These are phyloP conservation scores for Ellobium chinense DNA, from an alignment of 2,888 invertebrate genomes.

Conservation along the genomic window DNA sequence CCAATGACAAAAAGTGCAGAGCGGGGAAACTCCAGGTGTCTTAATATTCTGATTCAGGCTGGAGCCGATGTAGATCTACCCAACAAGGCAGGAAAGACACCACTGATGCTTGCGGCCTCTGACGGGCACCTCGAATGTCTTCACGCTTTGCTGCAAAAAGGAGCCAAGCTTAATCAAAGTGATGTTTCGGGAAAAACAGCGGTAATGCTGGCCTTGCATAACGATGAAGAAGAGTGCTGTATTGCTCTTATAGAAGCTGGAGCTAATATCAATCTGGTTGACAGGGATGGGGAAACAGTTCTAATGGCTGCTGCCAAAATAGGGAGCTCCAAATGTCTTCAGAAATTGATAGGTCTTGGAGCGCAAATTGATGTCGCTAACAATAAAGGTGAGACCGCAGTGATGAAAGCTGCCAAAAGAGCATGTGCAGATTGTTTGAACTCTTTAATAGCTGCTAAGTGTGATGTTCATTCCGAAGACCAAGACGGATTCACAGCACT, in stretches of 20 bases:
- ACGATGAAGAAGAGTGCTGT: background rate
- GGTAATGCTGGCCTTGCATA: background rate
- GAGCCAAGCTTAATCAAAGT: background rate
- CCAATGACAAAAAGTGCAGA: background rate
- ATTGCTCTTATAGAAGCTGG: constrained; percentile 55
- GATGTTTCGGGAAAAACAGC: background rate
- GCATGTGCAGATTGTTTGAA: background rate
- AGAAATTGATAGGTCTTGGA: too few species aligned
- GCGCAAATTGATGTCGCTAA: too few species aligned
- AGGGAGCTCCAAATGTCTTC: constrained; percentile 81
- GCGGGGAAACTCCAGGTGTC: background rate
- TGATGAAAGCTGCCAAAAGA: background rate
- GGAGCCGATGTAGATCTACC: background rate
- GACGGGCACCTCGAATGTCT: background rate
- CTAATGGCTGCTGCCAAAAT: constrained; percentile 88
- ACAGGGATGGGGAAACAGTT: constrained; percentile 79
- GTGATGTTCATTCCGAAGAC: too few species aligned
- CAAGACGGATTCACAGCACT: too few species aligned
- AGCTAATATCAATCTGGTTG: constrained; percentile 79
- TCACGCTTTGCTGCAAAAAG: background rate
- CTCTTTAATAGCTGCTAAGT: background rate
- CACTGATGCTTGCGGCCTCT: background rate
- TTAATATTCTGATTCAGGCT: background rate
- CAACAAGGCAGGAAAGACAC: background rate
- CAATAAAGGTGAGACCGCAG: background rate